phyloP scores from a whole-genome alignment of 1,140 invertebrate species.

The Octopus bimaculoides region DNA sequence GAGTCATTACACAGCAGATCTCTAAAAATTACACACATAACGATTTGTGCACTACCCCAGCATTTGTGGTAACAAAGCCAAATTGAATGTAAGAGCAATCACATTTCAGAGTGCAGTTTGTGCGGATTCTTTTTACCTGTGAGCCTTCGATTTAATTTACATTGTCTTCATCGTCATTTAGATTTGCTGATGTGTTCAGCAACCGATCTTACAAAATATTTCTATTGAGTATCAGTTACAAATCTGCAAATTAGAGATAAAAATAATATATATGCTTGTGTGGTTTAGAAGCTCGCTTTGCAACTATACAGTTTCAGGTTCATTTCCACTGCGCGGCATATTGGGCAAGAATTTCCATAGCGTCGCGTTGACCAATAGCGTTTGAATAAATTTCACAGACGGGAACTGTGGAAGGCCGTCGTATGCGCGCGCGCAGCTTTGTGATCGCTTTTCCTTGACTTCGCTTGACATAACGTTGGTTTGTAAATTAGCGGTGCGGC shows the following conservation, averaged over 20 bases:
- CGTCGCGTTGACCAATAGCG: too few species aligned
- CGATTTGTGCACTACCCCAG: neutral
- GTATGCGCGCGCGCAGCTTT: too few species aligned
- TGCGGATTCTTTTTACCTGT: neutral
- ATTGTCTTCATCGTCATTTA: neutral
- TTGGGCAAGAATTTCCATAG: too few species aligned
- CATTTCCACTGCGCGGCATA: too few species aligned
- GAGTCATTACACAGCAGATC: neutral
- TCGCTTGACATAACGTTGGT: too few species aligned
- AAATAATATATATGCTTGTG: too few species aligned
- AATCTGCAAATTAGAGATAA: neutral
- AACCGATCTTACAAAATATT: neutral
- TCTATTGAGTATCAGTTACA: neutral
- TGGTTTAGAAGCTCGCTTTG: too few species aligned
- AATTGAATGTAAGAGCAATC: neutral
- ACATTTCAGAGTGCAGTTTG: neutral
- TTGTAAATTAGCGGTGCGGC: too few species aligned
- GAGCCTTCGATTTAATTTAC: neutral
- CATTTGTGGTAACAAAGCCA: neutral
- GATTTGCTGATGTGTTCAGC: neutral
- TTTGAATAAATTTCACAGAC: too few species aligned
- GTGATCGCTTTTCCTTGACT: too few species aligned
- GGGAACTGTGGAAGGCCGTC: too few species aligned
- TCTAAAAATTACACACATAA: neutral
- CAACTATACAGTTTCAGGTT: too few species aligned